phyloP scores from a whole-genome alignment of 1,140 invertebrate genomes.

The Pinna nobilis region DNA sequence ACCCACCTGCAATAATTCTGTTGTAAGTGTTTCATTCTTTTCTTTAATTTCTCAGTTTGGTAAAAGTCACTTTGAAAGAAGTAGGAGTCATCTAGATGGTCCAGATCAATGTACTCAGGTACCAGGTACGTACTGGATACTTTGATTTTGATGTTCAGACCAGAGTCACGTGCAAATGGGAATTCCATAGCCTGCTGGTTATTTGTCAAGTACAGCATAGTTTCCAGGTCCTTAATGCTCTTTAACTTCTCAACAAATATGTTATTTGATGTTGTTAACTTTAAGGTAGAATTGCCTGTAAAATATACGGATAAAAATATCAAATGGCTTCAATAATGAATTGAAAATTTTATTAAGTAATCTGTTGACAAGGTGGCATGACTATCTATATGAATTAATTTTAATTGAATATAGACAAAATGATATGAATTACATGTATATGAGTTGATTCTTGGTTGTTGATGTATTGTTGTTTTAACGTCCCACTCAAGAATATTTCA shows the following conservation, averaged over 20 bases:
- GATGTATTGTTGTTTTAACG: too few relatives aligned
- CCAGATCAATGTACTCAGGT: conserved; percentile 61
- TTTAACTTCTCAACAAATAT: conserved; percentile 60
- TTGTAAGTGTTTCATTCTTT: conserved; percentile 34
- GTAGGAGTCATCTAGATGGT: conserved; percentile 54
- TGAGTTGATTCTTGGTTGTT: too few relatives aligned
- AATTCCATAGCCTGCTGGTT: conserved; percentile 64
- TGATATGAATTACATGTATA: too few relatives aligned
- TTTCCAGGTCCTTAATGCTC: conserved; percentile 55
- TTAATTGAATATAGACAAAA: too few relatives aligned
- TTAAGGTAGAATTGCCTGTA: conserved; percentile 48
- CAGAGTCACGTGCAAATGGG: conserved; percentile 60
- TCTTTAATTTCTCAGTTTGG: conserved; percentile 35
- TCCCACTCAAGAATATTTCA: too few relatives aligned
- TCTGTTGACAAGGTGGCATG: too few relatives aligned
- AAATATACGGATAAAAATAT: neutral
- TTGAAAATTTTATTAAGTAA: too few relatives aligned
- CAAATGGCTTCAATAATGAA: too few relatives aligned
- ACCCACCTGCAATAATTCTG: conserved; percentile 55
- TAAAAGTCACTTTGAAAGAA: conserved; percentile 47
- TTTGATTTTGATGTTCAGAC: conserved; percentile 61
- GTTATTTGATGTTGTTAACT: conserved; percentile 52
- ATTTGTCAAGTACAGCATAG: conserved; percentile 59
- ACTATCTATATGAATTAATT: too few relatives aligned
- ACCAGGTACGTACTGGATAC: conserved; percentile 60